phyloP scores from a whole-genome alignment of 1,140 invertebrate genomes.

The Drosophila parvula region DNA sequence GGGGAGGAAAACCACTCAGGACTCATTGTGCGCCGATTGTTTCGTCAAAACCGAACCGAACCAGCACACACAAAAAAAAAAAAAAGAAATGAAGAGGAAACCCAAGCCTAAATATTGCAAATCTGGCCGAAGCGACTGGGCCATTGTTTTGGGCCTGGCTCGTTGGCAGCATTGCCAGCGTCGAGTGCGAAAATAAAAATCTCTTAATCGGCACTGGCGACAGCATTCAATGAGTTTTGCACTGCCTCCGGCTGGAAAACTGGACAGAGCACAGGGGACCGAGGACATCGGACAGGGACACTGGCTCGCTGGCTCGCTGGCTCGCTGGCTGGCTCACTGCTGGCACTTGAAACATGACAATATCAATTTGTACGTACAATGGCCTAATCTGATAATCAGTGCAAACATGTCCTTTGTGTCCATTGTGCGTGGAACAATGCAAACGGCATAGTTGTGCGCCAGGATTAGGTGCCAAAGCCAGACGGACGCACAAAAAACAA shows the following conservation, averaged over 20 bases:
- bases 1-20: slow-evolving; percentile 71
- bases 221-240: slow-evolving; percentile 80
- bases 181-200: slow-evolving; percentile 79
- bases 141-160: slow-evolving; percentile 60
- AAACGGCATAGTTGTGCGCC: slow-evolving; percentile 84
- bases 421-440: slow-evolving; percentile 83
- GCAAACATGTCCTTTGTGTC: slow-evolving; percentile 84
- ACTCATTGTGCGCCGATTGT: slow-evolving; percentile 69
- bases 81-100: slow-evolving; percentile 46
- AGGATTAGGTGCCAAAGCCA: slow-evolving; percentile 80
- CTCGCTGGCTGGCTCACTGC: slow-evolving; percentile 21
- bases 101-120: slow-evolving; percentile 74
- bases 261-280: slow-evolving; percentile 15
- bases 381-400: slow-evolving; percentile 84
- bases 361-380: slow-evolving; percentile 84
- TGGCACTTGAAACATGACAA: slow-evolving; percentile 84
- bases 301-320: slow-evolving; percentile 36
- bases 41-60: slow-evolving; percentile 60
- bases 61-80: too few species aligned
- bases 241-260: slow-evolving; percentile 33
- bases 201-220: slow-evolving; percentile 83
- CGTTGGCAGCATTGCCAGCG: slow-evolving; percentile 32
- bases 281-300: neutral
- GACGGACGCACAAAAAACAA: slow-evolving; percentile 16
- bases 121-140: slow-evolving; percentile 62